Percentiles rank a stretch among this genome's conserved stretches.
phyloP scores from a whole-genome alignment of 2,797 vertebrate species.

The Poecilia velifera region DNA sequence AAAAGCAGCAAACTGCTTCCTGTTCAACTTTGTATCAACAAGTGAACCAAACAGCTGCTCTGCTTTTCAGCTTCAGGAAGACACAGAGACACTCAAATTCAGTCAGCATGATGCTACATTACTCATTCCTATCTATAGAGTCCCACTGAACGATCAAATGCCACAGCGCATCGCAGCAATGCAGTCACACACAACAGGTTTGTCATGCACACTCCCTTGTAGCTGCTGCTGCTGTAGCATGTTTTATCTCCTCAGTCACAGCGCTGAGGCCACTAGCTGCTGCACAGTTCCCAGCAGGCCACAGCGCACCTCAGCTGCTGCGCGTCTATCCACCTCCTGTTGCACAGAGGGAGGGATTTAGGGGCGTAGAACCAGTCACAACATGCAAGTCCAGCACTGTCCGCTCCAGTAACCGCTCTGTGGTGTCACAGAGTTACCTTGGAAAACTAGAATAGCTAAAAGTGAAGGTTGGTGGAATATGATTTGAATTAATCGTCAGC shows the following conservation, averaged over 20 bases:
- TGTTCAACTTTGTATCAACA: slow-evolving; percentile 26
- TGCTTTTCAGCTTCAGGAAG: slow-evolving; percentile 24
- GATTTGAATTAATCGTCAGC: slow-evolving; percentile 21
- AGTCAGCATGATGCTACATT: slow-evolving; percentile 44
- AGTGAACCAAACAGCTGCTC: slow-evolving; percentile 25
- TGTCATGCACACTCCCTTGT: slow-evolving; percentile 18
- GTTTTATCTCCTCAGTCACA: slow-evolving; percentile 44
- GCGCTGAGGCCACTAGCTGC: slow-evolving; percentile 51
- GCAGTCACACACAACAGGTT: slow-evolving; percentile 20
- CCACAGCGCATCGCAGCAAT: slow-evolving; percentile 15
- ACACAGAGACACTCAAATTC: slow-evolving; percentile 24
- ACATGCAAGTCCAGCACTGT: slow-evolving; percentile 31
- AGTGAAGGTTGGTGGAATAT: not conserved
- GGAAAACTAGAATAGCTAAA: slow-evolving; percentile 13
- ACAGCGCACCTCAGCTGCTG: slow-evolving; percentile 58
- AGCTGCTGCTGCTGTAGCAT: slow-evolving; percentile 23
- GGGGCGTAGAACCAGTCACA: slow-evolving; percentile 35
- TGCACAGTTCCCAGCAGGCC: slow-evolving; percentile 62
- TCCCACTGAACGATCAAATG: slow-evolving; percentile 2
- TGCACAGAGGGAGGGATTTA: slow-evolving; percentile 56
- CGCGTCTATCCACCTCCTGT: slow-evolving; percentile 70
- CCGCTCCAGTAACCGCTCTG: slow-evolving; percentile 16
- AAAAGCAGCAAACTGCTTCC: slow-evolving; percentile 50
- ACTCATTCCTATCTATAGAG: slow-evolving; percentile 16
- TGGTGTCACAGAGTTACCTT: slow-evolving; percentile 16